Conservation (phyloP, 2,888 invertebrate genomes). For the Tipula helvola region DNA sequence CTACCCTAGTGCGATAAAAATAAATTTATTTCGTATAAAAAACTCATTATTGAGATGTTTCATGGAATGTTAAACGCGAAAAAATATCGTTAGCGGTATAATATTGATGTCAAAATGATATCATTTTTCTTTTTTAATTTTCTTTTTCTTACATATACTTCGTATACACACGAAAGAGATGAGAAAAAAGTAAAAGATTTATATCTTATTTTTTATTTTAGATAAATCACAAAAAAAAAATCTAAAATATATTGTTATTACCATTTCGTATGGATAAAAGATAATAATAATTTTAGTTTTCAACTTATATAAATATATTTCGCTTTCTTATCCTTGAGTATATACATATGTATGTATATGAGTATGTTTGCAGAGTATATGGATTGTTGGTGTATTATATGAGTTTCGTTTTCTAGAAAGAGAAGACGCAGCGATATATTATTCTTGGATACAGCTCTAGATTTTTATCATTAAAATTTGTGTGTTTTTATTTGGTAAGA, state of each 20-base stretch:
- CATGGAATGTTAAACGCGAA: slow-evolving; percentile 4
- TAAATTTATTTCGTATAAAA: neutral
- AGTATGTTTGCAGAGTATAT: neutral
- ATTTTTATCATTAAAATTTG: neutral
- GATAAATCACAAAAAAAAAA: neutral
- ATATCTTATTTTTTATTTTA: neutral
- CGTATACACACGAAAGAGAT: neutral
- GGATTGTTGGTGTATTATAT: neutral
- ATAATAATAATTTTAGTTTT: neutral
- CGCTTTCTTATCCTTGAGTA: neutral
- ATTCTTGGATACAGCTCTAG: neutral
- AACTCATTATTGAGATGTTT: neutral
- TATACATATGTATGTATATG: no score
- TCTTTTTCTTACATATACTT: neutral
- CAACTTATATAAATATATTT: neutral
- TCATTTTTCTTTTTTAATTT: neutral
- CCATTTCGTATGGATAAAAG: neutral
- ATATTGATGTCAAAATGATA: slow-evolving; percentile 4
- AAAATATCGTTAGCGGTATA: neutral
- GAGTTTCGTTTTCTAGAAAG: neutral
- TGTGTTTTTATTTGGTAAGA: neutral
- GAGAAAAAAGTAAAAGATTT: neutral
- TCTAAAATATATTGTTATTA: neutral
- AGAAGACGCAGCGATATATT: neutral
- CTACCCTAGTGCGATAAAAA: neutral